These are phyloP conservation scores for Cephus nigrinus DNA, from an alignment of 2,888 invertebrate species.

Conservation along the genomic window DNA sequence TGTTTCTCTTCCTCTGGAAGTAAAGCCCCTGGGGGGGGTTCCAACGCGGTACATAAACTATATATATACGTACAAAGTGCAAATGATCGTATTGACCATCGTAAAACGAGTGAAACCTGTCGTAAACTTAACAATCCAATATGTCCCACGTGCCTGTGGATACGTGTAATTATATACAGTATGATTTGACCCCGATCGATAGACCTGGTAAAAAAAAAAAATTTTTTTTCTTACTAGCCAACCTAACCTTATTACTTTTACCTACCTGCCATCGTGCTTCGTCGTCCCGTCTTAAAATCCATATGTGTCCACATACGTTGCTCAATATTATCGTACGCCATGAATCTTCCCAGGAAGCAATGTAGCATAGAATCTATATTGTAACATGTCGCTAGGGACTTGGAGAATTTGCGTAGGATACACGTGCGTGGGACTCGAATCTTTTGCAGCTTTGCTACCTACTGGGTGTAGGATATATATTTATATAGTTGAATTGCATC, in stretches of 20 bases:
- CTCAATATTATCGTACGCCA: background rate
- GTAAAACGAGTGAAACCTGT: constrained; percentile 26
- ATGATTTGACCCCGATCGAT: background rate
- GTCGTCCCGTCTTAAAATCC: background rate
- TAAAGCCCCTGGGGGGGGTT: background rate
- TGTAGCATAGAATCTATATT: background rate
- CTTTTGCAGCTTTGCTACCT: constrained; percentile 27
- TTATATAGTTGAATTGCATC: background rate
- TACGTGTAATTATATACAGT: background rate
- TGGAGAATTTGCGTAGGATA: constrained; percentile 16
- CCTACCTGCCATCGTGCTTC: background rate
- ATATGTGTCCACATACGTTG: background rate
- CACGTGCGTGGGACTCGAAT: constrained; percentile 18
- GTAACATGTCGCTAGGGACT: background rate
- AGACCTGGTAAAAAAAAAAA: background rate
- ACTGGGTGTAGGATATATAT: background rate
- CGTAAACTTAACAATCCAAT: constrained; percentile 20
- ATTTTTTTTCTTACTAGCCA: background rate
- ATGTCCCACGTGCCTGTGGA: background rate
- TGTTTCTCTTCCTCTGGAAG: background rate
- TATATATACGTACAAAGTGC: background rate
- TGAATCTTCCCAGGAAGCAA: background rate
- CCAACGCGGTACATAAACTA: background rate
- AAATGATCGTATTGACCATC: constrained; percentile 4
- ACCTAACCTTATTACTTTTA: background rate